Percentiles rank a stretch among this genome's conserved stretches.
Evolutionary conservation across 2,113 vertebrate species (phyloP).

Genomic region (Etheostoma cragini): DNA sequence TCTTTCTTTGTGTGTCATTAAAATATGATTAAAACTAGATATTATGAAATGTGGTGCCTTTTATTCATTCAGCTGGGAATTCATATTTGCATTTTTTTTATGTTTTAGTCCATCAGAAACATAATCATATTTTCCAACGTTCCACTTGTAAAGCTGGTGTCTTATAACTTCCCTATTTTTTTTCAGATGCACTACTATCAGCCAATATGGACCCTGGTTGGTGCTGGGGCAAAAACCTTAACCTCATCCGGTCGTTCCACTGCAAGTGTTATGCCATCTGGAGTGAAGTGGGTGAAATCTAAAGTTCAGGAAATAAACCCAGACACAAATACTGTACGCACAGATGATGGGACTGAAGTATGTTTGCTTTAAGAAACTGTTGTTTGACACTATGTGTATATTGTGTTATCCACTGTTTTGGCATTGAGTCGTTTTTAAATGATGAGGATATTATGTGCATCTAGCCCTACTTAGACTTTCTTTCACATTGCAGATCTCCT

Average conservation of each 20-base stretch:
- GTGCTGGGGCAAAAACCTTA: conserved; percentile 91
- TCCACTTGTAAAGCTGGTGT: not conserved
- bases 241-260: conserved; percentile 86
- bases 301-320: conserved; percentile 89
- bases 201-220: conserved; percentile 96
- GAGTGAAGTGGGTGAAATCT: conserved; percentile 93
- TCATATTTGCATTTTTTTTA: not conserved
- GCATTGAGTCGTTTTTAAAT: not conserved
- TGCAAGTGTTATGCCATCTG: conserved; percentile 87
- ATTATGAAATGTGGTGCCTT: not conserved
- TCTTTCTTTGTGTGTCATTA: not conserved
- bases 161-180: not conserved
- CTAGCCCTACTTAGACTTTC: not conserved
- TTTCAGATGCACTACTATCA: conserved; percentile 91
- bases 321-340: conserved; percentile 87
- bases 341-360: conserved; percentile 88
- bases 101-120: not conserved
- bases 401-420: not conserved
- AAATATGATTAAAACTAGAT: not conserved
- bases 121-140: not conserved
- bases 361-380: conserved; percentile 19
- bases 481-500: conserved; percentile 87
- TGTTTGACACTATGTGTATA: not conserved
- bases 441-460: not conserved
- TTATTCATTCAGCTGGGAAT: not conserved